Percentiles rank a stretch among this genome's conserved stretches.
These are phyloP conservation scores for Caenorhabditis sp. DNA, from an alignment of 2,888 invertebrate species.

Conservation along the genomic window DNA sequence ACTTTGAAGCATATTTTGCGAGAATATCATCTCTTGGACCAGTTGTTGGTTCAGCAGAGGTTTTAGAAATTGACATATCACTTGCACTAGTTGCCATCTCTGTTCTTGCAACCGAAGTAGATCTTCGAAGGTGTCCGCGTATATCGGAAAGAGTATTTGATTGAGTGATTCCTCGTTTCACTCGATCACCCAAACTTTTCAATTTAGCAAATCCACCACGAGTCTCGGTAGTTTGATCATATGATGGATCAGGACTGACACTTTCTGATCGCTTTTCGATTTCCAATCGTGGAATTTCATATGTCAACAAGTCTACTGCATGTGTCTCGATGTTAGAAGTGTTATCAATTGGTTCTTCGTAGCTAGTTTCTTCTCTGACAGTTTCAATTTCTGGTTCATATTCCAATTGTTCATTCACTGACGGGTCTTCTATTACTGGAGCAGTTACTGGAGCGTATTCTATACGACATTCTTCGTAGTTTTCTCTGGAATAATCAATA, in stretches of 20 bases:
- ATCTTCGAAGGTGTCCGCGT: constrained; percentile 27
- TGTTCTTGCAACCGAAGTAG: neutral
- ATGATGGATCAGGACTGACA: neutral
- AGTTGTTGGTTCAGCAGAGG: constrained; percentile 59
- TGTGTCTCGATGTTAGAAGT: too few species aligned
- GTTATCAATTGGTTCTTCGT: neutral
- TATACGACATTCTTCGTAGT: neutral
- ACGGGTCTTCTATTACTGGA: neutral
- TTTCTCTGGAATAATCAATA: constrained; percentile 1
- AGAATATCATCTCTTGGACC: constrained; percentile 85
- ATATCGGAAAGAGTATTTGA: constrained; percentile 35
- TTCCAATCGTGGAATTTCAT: neutral
- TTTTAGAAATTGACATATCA: constrained; percentile 8
- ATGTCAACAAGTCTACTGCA: neutral
- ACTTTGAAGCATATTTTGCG: constrained; percentile 80
- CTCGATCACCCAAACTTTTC: constrained; percentile 17
- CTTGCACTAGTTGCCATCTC: constrained; percentile 11
- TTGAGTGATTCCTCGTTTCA: constrained; percentile 32
- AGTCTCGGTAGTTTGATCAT: neutral
- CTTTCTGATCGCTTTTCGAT: constrained; percentile 1
- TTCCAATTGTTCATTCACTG: neutral
- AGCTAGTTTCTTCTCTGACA: neutral
- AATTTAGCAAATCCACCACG: constrained; percentile 24
- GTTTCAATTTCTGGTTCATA: neutral
- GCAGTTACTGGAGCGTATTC: constrained; percentile 4